These are phyloP conservation scores for Oxytorus armatus DNA, from an alignment of 2,888 invertebrate species.

Conservation along the genomic window DNA sequence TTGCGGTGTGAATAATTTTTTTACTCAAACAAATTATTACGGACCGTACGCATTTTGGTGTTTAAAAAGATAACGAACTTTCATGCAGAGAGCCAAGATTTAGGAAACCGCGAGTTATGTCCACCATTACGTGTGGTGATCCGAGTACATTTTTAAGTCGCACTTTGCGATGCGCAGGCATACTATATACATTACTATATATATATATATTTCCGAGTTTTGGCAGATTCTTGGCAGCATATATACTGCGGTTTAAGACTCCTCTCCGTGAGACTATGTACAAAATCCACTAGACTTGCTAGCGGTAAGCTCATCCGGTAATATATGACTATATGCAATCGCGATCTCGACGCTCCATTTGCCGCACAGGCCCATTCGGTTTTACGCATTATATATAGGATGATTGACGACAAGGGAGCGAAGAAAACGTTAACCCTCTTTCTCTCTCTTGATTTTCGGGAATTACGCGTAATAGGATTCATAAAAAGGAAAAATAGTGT, in stretches of 20 bases:
- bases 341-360: slow-evolving; percentile 60
- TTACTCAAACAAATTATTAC: not conserved
- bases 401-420: slow-evolving; percentile 15
- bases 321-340: slow-evolving; percentile 46
- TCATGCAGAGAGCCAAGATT: not conserved
- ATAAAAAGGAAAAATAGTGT: slow-evolving; percentile 16
- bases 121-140: slow-evolving; percentile 19
- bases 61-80: not conserved
- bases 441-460: slow-evolving; percentile 6
- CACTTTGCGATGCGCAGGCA: slow-evolving; percentile 1
- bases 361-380: slow-evolving; percentile 46
- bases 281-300: slow-evolving; percentile 41
- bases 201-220: slow-evolving; percentile 28
- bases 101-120: slow-evolving; percentile 8
- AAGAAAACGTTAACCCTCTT: not conserved
- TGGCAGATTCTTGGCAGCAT: slow-evolving; percentile 52
- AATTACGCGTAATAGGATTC: slow-evolving; percentile 30
- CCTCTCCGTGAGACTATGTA: slow-evolving; percentile 20
- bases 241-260: slow-evolving; percentile 18
- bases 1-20: not conserved
- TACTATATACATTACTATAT: not conserved
- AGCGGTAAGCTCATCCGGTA: slow-evolving; percentile 37
- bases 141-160: slow-evolving; percentile 18
- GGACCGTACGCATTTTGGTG: not conserved
- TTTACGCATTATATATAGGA: slow-evolving; percentile 41